These are phyloP conservation scores for Chloroclysta siterata DNA, from an alignment of 2,888 invertebrate species.

Conservation along the genomic window DNA sequence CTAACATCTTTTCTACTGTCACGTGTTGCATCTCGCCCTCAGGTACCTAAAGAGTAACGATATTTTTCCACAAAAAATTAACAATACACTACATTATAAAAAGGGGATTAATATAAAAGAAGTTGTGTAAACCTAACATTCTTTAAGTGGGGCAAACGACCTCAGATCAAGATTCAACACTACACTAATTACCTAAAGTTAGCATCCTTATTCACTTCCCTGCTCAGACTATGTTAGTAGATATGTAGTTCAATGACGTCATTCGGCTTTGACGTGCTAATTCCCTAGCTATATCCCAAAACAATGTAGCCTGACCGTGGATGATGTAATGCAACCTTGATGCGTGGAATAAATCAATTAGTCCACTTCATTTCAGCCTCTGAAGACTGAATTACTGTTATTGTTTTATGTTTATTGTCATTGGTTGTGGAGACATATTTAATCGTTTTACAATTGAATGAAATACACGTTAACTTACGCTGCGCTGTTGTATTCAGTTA, in stretches of 20 bases:
- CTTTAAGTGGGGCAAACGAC: not conserved
- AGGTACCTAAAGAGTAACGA: not conserved
- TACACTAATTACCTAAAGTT: slow-evolving; percentile 7
- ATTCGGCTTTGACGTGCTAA: slow-evolving; percentile 65
- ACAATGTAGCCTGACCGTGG: slow-evolving; percentile 55
- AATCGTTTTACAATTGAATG: slow-evolving; percentile 12
- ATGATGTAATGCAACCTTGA: slow-evolving; percentile 51
- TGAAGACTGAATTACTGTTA: slow-evolving; percentile 29
- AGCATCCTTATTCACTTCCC: slow-evolving; percentile 1
- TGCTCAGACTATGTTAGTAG: not conserved
- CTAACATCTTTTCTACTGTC: no score
- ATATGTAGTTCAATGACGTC: slow-evolving; percentile 45
- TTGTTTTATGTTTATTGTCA: slow-evolving; percentile 22
- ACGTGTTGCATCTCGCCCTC: no score
- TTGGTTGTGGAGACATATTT: slow-evolving; percentile 8
- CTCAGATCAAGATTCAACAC: not conserved
- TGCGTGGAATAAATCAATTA: slow-evolving; percentile 27
- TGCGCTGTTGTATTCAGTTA: no score
- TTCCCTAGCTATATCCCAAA: slow-evolving; percentile 52
- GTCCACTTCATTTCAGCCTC: slow-evolving; percentile 25
- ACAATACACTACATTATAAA: no score
- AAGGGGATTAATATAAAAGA: no score
- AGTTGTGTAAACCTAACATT: not conserved
- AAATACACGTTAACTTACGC: not conserved
- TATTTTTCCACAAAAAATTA: no score